These are phyloP conservation scores for Mohoua ochrocephala DNA, from an alignment of 2,113 vertebrate genomes.

Conservation along the genomic window DNA sequence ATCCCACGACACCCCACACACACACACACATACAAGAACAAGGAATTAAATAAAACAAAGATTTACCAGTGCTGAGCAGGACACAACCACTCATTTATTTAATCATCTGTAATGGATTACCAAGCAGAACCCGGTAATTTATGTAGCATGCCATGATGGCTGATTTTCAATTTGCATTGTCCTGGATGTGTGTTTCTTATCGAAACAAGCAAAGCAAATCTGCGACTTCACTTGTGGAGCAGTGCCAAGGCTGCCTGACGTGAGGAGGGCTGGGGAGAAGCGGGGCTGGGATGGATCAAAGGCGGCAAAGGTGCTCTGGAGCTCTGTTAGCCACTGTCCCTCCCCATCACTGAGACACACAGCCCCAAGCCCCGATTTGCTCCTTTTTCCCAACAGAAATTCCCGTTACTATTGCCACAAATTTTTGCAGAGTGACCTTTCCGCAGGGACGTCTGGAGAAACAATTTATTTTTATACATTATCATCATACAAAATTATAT, in stretches of 20 bases:
- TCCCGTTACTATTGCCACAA: not conserved
- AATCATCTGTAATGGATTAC: not conserved
- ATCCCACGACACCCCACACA: not conserved
- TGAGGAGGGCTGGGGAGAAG: not conserved
- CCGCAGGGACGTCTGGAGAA: not conserved
- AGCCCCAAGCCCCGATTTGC: accelerated
- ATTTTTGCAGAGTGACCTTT: not conserved
- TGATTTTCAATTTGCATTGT: not conserved
- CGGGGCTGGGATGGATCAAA: not conserved
- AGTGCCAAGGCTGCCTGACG: not conserved
- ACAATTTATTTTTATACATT: not conserved
- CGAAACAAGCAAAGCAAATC: not conserved
- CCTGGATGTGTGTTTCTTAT: not conserved
- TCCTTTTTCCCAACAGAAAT: not conserved
- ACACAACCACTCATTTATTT: not conserved
- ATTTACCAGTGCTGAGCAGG: not conserved
- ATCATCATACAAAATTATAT: not conserved
- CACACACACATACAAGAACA: not conserved
- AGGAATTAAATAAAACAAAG: not conserved
- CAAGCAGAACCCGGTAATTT: not conserved
- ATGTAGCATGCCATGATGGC: not conserved
- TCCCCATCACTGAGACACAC: not conserved
- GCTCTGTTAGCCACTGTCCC: not conserved
- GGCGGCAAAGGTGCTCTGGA: not conserved
- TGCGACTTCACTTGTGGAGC: not conserved